Base-by-base conservation (phyloP, 2,797 vertebrate genomes). In the Rallus crepitans region DNA sequence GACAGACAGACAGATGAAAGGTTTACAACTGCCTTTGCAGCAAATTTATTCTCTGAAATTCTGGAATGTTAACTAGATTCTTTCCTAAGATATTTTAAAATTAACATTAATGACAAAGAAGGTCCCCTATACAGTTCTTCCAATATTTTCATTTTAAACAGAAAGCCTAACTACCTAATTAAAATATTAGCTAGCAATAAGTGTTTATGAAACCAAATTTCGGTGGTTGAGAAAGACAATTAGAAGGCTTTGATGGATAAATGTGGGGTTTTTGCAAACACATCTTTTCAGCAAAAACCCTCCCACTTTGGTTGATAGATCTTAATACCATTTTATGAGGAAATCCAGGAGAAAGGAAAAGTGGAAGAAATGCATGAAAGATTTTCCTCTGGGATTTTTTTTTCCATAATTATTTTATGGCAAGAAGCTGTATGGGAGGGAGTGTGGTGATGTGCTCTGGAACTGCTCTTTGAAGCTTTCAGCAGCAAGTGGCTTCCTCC, bases 401-500 rank as follows among this genome's bases (percentile, higher is more conserved):
- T 48, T 23, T 23, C 52, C 48, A 35, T 93, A 86, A 94, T 96
- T 94, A 87, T 91, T 94, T 88, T 70, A 91, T 84, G 69, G 63
- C 48, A 90, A 83, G 71, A 90, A 91, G 39, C 69, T 78, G 42
- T 81, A 75, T 37, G 25, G 14, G n/a, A 95, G 25, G 14, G n/a
- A 95, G 63, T 82, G 77, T 48, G 50, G 30, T 75, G 85, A 83
- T 72, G 82, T 80, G 63, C 52, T 94, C 75, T 86, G 79, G 91
- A 93, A 60, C 31, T 64, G 60, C 31, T 89, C 80, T 95, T 94
- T 87, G 87, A 96, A 96, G 91, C 70, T 93, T 96, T 84, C 90
- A 91, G 72, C 79, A 94, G 85, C 82, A 78, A 93, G 96, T 83
- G 89, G 52, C 70, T 91, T 94, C 70, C 70, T 95, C 77, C 64